Evolutionary conservation across 2,797 vertebrate species (phyloP).

Genomic region (Gastrophryne carolinensis): DNA sequence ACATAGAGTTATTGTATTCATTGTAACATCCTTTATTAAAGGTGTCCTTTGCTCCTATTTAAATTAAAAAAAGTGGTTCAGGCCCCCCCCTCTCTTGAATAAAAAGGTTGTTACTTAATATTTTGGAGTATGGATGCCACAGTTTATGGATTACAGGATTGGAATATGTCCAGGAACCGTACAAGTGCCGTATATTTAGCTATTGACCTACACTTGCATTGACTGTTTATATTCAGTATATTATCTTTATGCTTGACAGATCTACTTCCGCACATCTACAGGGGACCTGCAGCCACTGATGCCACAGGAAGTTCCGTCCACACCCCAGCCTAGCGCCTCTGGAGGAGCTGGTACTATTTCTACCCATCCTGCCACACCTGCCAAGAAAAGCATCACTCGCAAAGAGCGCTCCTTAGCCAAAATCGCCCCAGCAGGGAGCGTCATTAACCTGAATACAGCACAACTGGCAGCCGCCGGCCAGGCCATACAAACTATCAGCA

Average conservation of each 20-base stretch:
- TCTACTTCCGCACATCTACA: constrained; percentile 84
- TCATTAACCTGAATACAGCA: constrained; percentile 82
- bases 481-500: constrained; percentile 94
- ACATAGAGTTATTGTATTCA: no score
- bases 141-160: no score
- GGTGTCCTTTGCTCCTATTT: no score
- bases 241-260: constrained; percentile 60
- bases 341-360: constrained; percentile 57
- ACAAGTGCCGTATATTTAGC: no score
- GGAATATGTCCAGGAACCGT: no score
- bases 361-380: constrained; percentile 48
- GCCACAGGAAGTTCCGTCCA: constrained; percentile 77
- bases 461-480: constrained; percentile 84
- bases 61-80: no score
- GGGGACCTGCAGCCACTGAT: constrained; percentile 89
- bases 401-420: constrained; percentile 91
- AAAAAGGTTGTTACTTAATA: no score
- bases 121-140: no score
- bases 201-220: no score
- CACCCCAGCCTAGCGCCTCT: constrained; percentile 49
- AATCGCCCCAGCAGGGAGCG: constrained; percentile 87
- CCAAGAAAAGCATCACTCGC: constrained; percentile 62
- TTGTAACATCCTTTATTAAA: no score
- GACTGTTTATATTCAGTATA: neutral
- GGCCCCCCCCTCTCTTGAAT: no score